Evolutionary conservation across 2,888 invertebrate species (phyloP).

Genomic region (Hedychridium roseum): DNA sequence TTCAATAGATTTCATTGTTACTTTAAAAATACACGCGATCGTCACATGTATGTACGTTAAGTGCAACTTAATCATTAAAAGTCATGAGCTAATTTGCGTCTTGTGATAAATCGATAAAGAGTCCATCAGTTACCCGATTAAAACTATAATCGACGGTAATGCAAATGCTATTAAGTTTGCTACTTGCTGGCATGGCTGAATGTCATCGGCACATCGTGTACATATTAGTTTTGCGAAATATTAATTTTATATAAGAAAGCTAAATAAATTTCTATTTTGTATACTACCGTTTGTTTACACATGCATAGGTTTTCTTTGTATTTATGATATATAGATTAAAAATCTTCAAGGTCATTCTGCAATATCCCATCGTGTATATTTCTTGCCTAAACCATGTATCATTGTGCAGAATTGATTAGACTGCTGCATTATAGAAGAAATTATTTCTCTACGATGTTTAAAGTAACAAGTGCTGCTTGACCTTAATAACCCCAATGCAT

Average conservation of each 20-base stretch:
- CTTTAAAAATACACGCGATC: too few species aligned
- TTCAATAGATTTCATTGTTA: too few species aligned
- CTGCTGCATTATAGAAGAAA: conserved; percentile 9
- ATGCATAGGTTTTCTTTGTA: conserved; percentile 38
- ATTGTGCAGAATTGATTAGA: conserved; percentile 5
- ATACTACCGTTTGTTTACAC: conserved; percentile 38
- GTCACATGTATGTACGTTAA: too few species aligned
- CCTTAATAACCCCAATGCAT: too few species aligned
- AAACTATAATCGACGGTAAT: conserved; percentile 16
- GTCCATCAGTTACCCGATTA: conserved; percentile 45
- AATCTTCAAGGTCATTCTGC: too few species aligned
- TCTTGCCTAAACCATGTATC: conserved; percentile 35
- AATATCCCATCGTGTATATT: conserved; percentile 34
- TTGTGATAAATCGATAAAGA: conserved; percentile 32
- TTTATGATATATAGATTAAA: conserved; percentile 28
- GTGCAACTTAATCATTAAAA: conserved; percentile 3
- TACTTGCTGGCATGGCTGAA: conserved; percentile 23
- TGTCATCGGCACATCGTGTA: conserved; percentile 23
- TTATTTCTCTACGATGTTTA: not conserved
- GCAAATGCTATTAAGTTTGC: conserved; percentile 35
- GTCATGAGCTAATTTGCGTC: conserved; percentile 14
- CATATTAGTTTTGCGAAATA: conserved; percentile 29
- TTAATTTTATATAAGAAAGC: conserved; percentile 34
- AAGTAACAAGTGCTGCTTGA: too few species aligned
- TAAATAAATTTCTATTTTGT: conserved; percentile 48